Evolutionary conservation across 1,140 invertebrate genomes (phyloP), one percentile per base, ranked within the genome.

Genomic region (Sarcophaga bullata): DNA sequence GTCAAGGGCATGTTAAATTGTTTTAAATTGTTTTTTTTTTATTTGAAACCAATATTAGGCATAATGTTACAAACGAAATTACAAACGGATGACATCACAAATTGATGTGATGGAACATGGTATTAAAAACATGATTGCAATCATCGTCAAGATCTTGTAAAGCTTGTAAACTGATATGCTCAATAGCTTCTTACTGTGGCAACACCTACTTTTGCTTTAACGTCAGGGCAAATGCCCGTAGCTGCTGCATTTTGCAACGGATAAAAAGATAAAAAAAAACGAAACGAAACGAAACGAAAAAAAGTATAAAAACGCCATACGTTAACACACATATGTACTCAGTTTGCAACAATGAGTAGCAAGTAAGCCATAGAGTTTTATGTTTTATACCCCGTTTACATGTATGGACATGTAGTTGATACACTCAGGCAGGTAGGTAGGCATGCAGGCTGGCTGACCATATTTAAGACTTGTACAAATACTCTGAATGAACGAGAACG

Each of bases 81-180:
- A 37, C 25, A 37, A 37, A 37, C 25, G 25, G 25, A 37, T 37
- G 25, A 37, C 25, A 37, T 37, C 25, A 4, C 25, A 5, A 58
- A n/a, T 58, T 13, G 54, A 58, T 58, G 54, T 58, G 54, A 37
- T 58, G 54, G 54, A 58, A n/a, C 54, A 58, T 13, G 54, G 54
- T 19, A 37, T 37, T 37, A 68, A 25, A 19, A 25, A 9, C 75
- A 78, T 78, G 75, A 78, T 78, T 52, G 75, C 75, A 78, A 78
- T 78, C 75, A 78, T 78, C 75, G 49, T 78, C 75, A 50, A 50
- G 75, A 78, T 78, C 75, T 78, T 78, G 75, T 78, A 78, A 78
- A 78, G 75, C 48, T 78, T 78, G 75, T 78, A 78, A 78, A 78
- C 75, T 78, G 75, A 78, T 78, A 78, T 78, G 75, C 75, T 78